Evolutionary conservation across 2,113 vertebrate genomes (phyloP).

Genomic region (Forbesichthys agassizii): DNA sequence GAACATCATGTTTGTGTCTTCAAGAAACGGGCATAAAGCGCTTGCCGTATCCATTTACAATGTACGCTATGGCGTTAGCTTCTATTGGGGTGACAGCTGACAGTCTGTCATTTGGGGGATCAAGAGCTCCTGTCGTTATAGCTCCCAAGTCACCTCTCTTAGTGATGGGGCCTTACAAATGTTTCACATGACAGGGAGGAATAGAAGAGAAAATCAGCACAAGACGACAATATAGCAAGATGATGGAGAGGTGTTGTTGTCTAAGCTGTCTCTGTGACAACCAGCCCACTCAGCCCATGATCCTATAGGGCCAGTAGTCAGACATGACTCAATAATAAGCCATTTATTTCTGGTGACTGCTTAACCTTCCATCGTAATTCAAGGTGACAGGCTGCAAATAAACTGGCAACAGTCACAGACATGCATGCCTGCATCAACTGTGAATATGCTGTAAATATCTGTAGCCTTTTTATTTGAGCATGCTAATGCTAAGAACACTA

Average conservation of each 20-base stretch:
- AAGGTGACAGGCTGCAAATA: slow-evolving; percentile 25
- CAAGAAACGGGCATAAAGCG: neutral
- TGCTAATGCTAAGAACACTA: neutral
- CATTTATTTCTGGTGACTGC: slow-evolving; percentile 22
- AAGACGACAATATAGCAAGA: neutral
- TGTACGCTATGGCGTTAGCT: slow-evolving; percentile 13
- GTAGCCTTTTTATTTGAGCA: neutral
- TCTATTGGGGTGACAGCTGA: neutral
- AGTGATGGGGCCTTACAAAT: slow-evolving; percentile 41
- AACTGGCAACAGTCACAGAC: slow-evolving; percentile 1
- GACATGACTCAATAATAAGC: slow-evolving; percentile 19
- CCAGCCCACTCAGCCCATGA: slow-evolving; percentile 10
- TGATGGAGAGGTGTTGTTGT: slow-evolving; percentile 21
- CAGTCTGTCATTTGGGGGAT: slow-evolving; percentile 46
- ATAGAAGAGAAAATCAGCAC: neutral
- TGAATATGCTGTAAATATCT: slow-evolving; percentile 10
- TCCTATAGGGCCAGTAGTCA: neutral
- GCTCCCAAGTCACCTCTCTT: slow-evolving; percentile 36
- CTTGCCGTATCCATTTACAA: neutral
- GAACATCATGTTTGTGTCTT: slow-evolving; percentile 2
- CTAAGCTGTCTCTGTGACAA: slow-evolving; percentile 33
- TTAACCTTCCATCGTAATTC: slow-evolving; percentile 17
- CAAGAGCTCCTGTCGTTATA: slow-evolving; percentile 34
- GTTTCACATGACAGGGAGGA: slow-evolving; percentile 9
- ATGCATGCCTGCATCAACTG: neutral